Conservation (phyloP, 2,113 vertebrate genomes). For the Prunella fulvescens region DNA sequence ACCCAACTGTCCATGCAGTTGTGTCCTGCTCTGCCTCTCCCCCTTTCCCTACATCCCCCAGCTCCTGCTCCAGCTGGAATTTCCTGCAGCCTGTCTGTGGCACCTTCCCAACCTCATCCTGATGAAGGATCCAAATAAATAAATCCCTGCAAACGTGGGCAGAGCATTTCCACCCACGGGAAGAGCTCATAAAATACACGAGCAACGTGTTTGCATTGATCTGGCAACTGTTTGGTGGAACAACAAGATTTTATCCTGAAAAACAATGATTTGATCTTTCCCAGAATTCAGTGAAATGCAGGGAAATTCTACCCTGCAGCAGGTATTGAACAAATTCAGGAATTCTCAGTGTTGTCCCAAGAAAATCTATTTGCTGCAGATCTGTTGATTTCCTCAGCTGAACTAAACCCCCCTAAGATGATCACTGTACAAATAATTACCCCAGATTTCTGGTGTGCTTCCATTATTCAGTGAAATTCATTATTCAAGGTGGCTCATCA, state of each 20-base stretch:
- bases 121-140: neutral
- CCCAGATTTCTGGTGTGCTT: neutral
- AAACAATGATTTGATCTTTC: neutral
- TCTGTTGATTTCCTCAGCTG: neutral
- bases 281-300: neutral
- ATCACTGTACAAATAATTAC: neutral
- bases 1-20: accelerated
- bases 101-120: neutral
- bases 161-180: neutral
- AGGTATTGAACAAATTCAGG: neutral
- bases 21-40: neutral
- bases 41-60: neutral
- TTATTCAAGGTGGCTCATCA: neutral
- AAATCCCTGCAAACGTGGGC: neutral
- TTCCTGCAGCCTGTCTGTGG: neutral
- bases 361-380: neutral
- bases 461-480: neutral
- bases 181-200: accelerated
- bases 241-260: neutral
- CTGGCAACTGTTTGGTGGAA: neutral
- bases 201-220: neutral
- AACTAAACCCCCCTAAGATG: neutral
- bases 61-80: neutral
- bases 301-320: neutral
- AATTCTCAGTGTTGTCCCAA: neutral